A percentile compares a stretch with the other conserved stretches of the same genome.
phyloP scores from a whole-genome alignment of 2,888 invertebrate genomes.

The Dorcus parallelipipedus region DNA sequence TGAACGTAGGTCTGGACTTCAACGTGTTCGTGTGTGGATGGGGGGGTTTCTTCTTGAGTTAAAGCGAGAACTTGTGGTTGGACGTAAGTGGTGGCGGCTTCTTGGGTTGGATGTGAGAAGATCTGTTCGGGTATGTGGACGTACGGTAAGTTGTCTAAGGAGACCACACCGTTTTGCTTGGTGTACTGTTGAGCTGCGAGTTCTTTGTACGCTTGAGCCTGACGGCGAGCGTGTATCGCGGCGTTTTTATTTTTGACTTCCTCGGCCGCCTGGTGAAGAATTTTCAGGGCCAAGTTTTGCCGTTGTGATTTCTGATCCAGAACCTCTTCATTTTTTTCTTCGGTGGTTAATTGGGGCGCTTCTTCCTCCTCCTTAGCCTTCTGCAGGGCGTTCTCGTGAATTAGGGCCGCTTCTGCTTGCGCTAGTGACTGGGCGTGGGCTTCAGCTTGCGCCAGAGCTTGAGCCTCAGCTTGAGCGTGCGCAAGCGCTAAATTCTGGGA shows the following conservation, averaged over 20 bases:
- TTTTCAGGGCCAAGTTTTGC: not conserved
- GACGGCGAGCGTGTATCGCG: constrained; percentile 2
- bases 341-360: no score
- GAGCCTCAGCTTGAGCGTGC: constrained; percentile 11
- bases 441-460: constrained; percentile 10
- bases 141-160: no score
- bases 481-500: constrained; percentile 29
- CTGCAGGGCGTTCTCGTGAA: not conserved
- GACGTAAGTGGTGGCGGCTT: not conserved
- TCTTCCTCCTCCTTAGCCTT: not conserved
- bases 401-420: not conserved
- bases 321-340: no score
- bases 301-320: no score
- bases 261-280: not conserved
- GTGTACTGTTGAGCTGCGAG: not conserved
- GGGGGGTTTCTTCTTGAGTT: not conserved
- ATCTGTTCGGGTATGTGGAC: no score
- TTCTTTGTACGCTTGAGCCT: constrained; percentile 11
- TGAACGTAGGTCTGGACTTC: not conserved
- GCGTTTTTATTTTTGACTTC: not conserved
- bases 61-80: constrained; percentile 5
- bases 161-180: no score
- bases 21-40: no score
- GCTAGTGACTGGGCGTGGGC: not conserved
- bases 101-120: not conserved